Conservation (phyloP, 92 coral and sea anemone genomes). For the Paragorgia papillata region DNA sequence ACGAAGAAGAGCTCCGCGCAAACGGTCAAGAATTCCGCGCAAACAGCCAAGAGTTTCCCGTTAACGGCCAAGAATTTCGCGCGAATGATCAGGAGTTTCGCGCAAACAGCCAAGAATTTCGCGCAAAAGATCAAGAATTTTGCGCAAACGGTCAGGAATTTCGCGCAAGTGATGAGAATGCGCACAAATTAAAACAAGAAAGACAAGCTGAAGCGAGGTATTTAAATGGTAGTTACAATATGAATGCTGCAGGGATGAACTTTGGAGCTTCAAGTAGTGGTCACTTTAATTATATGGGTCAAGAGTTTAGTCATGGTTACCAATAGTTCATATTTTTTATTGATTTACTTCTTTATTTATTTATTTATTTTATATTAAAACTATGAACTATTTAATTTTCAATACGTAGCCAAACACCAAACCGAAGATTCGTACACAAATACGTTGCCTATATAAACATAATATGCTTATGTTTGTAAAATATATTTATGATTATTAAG, state of each 20-base stretch:
- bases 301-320: neutral
- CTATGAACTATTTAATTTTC: too few species aligned
- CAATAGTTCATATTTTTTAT: too few species aligned
- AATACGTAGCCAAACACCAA: too few species aligned
- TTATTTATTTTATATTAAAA: neutral
- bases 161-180: neutral
- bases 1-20: neutral
- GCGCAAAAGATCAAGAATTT: conserved; percentile 3
- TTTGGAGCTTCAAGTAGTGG: neutral
- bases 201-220: neutral
- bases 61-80: neutral
- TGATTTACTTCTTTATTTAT: neutral
- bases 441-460: too few species aligned
- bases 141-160: conserved; percentile 20
- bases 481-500: too few species aligned
- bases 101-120: conserved; percentile 18
- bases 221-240: neutral
- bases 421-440: too few species aligned
- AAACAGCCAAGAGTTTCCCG: conserved; percentile 11
- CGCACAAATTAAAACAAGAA: too few species aligned
- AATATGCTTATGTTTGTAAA: too few species aligned
- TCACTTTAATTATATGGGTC: neutral
- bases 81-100: conserved; percentile 3
- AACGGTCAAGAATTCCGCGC: conserved; percentile 17
- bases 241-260: neutral